Percentiles rank a stretch among this genome's conserved stretches.
Conservation (phyloP, 1,140 invertebrate genomes). For the Hyphantria cunea region DNA sequence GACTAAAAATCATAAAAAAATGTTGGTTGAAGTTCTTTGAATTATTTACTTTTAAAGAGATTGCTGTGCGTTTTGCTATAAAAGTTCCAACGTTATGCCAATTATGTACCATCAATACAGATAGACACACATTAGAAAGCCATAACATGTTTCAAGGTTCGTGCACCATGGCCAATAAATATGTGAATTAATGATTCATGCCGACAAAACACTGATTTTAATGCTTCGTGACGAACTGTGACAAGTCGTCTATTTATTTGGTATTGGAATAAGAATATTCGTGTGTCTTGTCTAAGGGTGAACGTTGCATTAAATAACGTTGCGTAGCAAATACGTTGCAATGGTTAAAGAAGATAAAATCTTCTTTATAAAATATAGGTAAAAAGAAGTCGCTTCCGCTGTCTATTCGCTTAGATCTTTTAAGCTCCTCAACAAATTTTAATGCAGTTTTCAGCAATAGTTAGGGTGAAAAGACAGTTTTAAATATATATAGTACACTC, state of each 20-base stretch:
- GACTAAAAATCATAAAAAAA: no score
- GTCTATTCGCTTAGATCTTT: no score
- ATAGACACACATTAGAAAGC: conserved; percentile 18
- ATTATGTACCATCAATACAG: conserved; percentile 6
- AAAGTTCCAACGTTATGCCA: background rate
- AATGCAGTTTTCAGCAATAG: no score
- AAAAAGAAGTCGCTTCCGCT: no score
- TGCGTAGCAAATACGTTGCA: background rate
- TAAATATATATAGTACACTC: no score
- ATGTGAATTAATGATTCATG: conserved; percentile 63
- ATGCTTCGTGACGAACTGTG: conserved; percentile 55
- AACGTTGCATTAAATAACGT: background rate
- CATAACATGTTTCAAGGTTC: conserved; percentile 35
- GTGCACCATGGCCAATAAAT: conserved; percentile 59
- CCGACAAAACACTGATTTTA: conserved; percentile 61
- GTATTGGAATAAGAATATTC: conserved; percentile 24
- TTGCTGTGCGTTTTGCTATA: background rate
- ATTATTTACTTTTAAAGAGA: background rate
- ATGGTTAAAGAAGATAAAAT: background rate
- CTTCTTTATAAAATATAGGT: no score
- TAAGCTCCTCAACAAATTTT: no score
- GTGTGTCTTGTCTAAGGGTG: conserved; percentile 10
- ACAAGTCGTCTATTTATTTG: conserved; percentile 46
- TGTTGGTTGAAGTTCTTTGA: no score
- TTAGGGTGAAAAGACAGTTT: no score